phyloP scores from a whole-genome alignment of 2,888 invertebrate species.

The Caenorhabditis japonica region DNA sequence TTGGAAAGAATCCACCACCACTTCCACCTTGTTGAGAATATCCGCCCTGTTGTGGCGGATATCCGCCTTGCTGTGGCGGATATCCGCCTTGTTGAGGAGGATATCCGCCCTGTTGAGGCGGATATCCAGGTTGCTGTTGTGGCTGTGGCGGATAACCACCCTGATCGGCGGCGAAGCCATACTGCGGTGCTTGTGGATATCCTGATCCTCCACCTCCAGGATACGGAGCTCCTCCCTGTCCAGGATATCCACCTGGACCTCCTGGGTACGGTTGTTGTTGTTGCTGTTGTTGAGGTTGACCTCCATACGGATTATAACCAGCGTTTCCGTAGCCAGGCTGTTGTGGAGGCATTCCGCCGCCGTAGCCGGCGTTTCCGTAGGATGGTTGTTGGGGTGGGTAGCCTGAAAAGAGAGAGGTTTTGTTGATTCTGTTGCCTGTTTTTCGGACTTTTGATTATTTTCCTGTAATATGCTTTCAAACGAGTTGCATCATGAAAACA shows the following conservation, averaged over 20 bases:
- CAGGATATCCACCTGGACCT: constrained; percentile 19
- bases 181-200: constrained; percentile 37
- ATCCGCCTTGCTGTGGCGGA: constrained; percentile 2
- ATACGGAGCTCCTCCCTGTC: constrained; percentile 40
- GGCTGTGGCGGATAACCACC: constrained; percentile 19
- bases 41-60: constrained; percentile 31
- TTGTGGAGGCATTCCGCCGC: constrained; percentile 18
- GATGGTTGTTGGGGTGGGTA: constrained; percentile 33
- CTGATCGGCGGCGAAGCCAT: constrained; percentile 30
- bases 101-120: constrained; percentile 21
- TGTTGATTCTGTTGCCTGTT: no score
- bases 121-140: neutral
- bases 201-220: constrained; percentile 33
- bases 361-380: constrained; percentile 38
- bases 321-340: constrained; percentile 45
- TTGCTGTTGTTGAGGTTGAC: constrained; percentile 24
- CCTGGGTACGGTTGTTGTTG: constrained; percentile 34
- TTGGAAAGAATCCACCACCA: constrained; percentile 23
- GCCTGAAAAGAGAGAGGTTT: constrained; percentile 5
- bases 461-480: no score
- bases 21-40: constrained; percentile 31
- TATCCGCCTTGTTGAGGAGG: constrained; percentile 3
- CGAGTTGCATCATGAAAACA: no score
- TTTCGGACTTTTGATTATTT: no score
- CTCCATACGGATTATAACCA: constrained; percentile 36